A percentile compares a stretch with the other conserved stretches of the same genome.
phyloP scores from a whole-genome alignment of 2,113 vertebrate species.

The Seriola rivoliana region DNA sequence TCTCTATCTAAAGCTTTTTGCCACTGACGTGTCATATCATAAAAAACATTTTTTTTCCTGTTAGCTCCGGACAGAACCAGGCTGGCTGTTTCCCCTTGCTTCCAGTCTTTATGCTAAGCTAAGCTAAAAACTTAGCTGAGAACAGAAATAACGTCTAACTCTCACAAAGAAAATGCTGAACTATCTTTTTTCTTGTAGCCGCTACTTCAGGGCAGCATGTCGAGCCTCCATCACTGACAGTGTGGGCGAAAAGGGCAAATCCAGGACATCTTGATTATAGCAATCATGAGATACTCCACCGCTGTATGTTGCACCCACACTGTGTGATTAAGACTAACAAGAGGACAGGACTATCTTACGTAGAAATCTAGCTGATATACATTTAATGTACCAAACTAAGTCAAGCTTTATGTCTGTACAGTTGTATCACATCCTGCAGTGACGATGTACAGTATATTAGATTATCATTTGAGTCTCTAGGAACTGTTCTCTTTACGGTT shows the following conservation, averaged over 20 bases:
- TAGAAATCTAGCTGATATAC: neutral
- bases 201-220: neutral
- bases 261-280: conserved; percentile 2
- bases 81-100: neutral
- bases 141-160: neutral
- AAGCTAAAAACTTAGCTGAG: neutral
- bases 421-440: too few species aligned
- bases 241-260: conserved; percentile 15
- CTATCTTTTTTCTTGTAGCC: neutral
- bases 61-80: too few species aligned
- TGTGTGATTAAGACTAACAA: neutral
- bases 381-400: neutral
- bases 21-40: too few species aligned
- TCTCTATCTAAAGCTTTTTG: neutral
- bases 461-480: too few species aligned
- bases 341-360: neutral
- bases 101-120: too few species aligned
- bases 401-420: neutral
- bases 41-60: too few species aligned
- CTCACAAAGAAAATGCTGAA: neutral
- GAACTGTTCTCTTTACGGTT: too few species aligned
- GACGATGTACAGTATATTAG: too few species aligned
- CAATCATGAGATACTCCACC: neutral
- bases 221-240: neutral
- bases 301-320: neutral